phyloP scores from a whole-genome alignment of 2,113 vertebrate genomes.

The Anas platyrhynchos region DNA sequence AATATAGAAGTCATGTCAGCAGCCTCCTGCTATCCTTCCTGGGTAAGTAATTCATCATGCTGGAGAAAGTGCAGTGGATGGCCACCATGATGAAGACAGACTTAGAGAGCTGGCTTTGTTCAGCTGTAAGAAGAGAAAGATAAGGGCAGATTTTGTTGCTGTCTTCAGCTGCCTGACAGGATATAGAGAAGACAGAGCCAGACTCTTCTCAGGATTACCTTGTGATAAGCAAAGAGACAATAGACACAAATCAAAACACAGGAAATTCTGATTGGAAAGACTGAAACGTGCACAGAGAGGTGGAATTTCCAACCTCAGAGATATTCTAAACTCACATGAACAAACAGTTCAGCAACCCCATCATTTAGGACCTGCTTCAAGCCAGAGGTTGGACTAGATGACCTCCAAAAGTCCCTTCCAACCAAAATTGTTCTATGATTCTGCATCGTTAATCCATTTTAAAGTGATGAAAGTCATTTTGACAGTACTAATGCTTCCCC shows the following conservation, averaged over 20 bases:
- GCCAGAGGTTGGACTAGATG: not conserved
- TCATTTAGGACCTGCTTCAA: not conserved
- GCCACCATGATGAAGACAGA: not conserved
- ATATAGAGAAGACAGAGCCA: not conserved
- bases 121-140: not conserved
- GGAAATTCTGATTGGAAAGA: not conserved
- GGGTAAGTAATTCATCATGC: not conserved
- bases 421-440: slow-evolving; percentile 22
- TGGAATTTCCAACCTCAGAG: not conserved
- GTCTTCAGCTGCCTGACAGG: not conserved
- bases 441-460: not conserved
- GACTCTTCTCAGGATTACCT: not conserved
- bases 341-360: not conserved
- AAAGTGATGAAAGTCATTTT: slow-evolving; percentile 25
- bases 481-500: not conserved
- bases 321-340: not conserved
- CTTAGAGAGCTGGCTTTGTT: not conserved
- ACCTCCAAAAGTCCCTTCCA: not conserved
- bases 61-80: not conserved
- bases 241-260: not conserved
- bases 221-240: not conserved
- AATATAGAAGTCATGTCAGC: not conserved
- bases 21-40: not conserved
- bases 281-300: not conserved
- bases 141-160: not conserved